Base-by-base conservation (phyloP, 2,888 invertebrate genomes). In the Acanthosoma haemorrhoidale region DNA sequence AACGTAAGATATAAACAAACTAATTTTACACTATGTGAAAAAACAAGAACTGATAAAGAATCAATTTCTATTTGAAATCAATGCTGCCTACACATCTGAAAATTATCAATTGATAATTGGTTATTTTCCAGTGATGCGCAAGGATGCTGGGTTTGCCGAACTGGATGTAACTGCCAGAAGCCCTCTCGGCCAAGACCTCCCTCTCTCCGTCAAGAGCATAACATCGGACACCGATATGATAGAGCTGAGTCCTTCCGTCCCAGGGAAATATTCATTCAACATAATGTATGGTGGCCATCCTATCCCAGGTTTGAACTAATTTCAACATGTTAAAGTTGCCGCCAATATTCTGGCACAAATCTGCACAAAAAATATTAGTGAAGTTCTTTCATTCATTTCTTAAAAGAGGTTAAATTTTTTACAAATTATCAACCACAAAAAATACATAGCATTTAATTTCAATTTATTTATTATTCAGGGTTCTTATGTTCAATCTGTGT, bases 111-210 rank as follows among this genome's bases (percentile, higher is more conserved):
- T 36, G 36, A 9, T 36, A 6, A 36, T 36, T 36, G 5, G 41
- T 41, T 41, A 15, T 9, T 64, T 41, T 64, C 4, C 31, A 67
- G 67, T 67, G 36, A 32, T 67, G 57, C 88, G 88, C 73, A 89
- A 87, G 77, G 91, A 90, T 77, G 92, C 91, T 36, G 94, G 92
- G 36, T 84, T 89, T 64, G 93, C 93, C 1, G 92, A 94, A 76
- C 80, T 96, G 60, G 94, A 93, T 78, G 91, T 95, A 3, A 88
- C 89, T 51, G 92, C 94, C 43, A 90, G 92, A 43, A 91, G 93
- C 74, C 93, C 96, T 25, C 86, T 91, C 29, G 94, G 94, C 59
- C 88, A 91, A 76, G 87, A 88, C 71, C 82, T 96, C 36, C 90
- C 93, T 0, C 87, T 94, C 4, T 89, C 92, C 77, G 87, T 94